Evolutionary conservation across 2,888 invertebrate genomes (phyloP), one percentile per base, ranked within the genome.

Genomic region (Eupithecia dodoneata): DNA sequence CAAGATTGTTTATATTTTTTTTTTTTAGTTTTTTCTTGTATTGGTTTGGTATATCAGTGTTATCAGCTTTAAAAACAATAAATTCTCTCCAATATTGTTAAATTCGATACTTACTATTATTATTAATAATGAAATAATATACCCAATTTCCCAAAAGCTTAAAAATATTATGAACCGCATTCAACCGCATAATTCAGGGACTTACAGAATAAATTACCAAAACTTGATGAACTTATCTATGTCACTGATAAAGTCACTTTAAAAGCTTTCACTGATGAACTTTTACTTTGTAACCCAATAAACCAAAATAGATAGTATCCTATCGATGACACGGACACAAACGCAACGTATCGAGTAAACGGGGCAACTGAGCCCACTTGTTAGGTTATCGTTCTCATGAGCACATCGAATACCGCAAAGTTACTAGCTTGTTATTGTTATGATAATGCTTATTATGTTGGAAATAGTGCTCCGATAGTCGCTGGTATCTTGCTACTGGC

Each of bases 381-480:
- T 78, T 73, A 82, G 85, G 89, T 89, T 90, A 90, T 89, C 90
- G 83, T 82, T 79, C 81, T 83, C 89, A 89, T 88, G 89, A 89
- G 84, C 87, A 87, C 88, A 86, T 84, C 87, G 88, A 88, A 85
- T 90, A 91, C 88, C 86, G 89, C 89, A 84, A 70, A 89, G 87
- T 90, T 88, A 90, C 91, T 89, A 86, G 87, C 91, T 91, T 94
- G 93, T 94, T 94, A 93, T 94, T 94, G 91, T 94, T 92, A 90
- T 92, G 94, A 94, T 94, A 94, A 94, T 93, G 88, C 90, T 93
- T 94, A 93, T 94, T 94, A 94, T 93, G 93, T 93, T 93, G 91
- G 91, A 91, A 93, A 93, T 93, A 92, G 90, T 91, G 91, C 85
- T 81, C 86, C 89, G 94, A 94, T 94, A 94, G 91, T 89, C 88